A percentile compares a stretch with the other conserved stretches of the same genome.
These are phyloP conservation scores for Merluccius polli DNA, from an alignment of 2,797 vertebrate genomes.

Conservation along the genomic window DNA sequence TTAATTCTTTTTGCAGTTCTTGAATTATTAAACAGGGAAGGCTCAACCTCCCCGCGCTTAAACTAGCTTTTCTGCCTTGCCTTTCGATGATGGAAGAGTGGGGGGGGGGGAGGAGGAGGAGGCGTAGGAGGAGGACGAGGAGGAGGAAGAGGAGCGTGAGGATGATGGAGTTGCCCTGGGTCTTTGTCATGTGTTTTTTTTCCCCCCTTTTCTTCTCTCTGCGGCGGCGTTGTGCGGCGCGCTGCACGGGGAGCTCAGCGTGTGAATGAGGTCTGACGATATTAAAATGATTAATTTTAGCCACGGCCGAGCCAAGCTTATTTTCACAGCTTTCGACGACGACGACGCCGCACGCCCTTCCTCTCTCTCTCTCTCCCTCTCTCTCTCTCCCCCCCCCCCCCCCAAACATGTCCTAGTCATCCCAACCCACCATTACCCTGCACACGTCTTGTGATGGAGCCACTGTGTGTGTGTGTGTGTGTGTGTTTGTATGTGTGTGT, in stretches of 20 bases:
- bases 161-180: slow-evolving; percentile 24
- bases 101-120: not conserved
- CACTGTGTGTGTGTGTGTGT: slow-evolving; percentile 14
- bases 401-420: slow-evolving; percentile 32
- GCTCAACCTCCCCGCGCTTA: slow-evolving; percentile 13
- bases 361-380: too few species aligned
- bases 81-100: not conserved
- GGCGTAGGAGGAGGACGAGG: slow-evolving; percentile 5
- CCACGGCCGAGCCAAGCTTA: slow-evolving; percentile 28
- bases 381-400: too few species aligned
- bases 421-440: slow-evolving; percentile 46
- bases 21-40: slow-evolving; percentile 66
- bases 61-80: not conserved
- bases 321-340: slow-evolving; percentile 19
- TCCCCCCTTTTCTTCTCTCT: not conserved
- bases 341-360: too few species aligned
- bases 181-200: slow-evolving; percentile 30
- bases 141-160: slow-evolving; percentile 6
- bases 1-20: slow-evolving; percentile 44
- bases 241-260: slow-evolving; percentile 35
- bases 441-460: slow-evolving; percentile 28
- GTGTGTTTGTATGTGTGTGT: slow-evolving; percentile 2
- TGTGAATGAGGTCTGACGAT: slow-evolving; percentile 41
- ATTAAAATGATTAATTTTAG: slow-evolving; percentile 54
- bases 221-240: slow-evolving; percentile 9